Conservation (phyloP, 2,888 invertebrate species). For the Eupeodes luniger region DNA sequence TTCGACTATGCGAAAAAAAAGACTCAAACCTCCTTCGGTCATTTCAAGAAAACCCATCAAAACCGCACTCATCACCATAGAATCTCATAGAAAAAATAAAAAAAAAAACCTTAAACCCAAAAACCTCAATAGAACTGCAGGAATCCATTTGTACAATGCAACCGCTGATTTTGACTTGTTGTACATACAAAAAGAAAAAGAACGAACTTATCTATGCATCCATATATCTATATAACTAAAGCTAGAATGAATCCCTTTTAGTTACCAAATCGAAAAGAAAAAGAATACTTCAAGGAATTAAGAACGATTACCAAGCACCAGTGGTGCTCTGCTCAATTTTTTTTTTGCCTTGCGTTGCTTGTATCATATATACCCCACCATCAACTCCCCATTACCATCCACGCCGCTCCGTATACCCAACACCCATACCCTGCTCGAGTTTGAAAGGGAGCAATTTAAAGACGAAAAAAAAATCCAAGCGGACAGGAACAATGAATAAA, state of each 20-base stretch:
- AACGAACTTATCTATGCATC: not conserved
- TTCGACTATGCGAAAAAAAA: not conserved
- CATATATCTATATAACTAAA: not conserved
- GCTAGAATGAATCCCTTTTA: slow-evolving; percentile 29
- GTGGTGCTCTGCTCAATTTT: slow-evolving; percentile 53
- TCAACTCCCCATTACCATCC: too few species aligned
- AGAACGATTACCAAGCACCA: slow-evolving; percentile 75
- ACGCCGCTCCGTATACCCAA: too few species aligned
- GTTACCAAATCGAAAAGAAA: slow-evolving; percentile 60
- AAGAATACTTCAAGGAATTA: slow-evolving; percentile 77
- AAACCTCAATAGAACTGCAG: slow-evolving; percentile 67
- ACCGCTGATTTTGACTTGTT: slow-evolving; percentile 69
- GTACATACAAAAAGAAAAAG: not conserved
- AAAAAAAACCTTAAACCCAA: slow-evolving; percentile 37
- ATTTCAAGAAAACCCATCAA: slow-evolving; percentile 46
- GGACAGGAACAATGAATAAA: slow-evolving; percentile 72
- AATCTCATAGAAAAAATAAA: slow-evolving; percentile 27
- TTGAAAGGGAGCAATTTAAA: slow-evolving; percentile 63
- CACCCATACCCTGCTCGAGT: not conserved
- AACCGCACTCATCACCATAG: slow-evolving; percentile 42
- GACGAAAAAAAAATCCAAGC: slow-evolving; percentile 51
- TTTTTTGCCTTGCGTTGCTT: slow-evolving; percentile 23
- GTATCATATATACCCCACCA: not conserved
- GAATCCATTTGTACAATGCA: slow-evolving; percentile 67
- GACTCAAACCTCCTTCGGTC: slow-evolving; percentile 1